Evolutionary conservation across 2,888 invertebrate species (phyloP), one percentile per base, ranked within the genome.

Genomic region (Mechanitis messenoides): DNA sequence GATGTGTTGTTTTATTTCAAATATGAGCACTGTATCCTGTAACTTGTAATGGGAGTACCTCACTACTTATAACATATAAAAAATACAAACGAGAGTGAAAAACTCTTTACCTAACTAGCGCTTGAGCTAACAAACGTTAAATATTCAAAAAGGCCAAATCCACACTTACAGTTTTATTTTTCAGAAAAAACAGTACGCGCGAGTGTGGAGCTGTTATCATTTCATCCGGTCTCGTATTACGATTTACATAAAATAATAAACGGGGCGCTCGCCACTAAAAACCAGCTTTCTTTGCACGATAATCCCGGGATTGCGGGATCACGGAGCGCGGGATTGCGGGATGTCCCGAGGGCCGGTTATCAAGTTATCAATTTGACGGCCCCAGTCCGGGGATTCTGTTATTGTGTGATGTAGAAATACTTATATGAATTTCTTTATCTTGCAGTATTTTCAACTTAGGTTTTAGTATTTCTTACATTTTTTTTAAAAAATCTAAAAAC

Each of bases 321-420:
- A 64, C 67, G 67, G 69, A 66, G 59, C 58, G 66, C 59, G 65
- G 67, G 64, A 64, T 68, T 62, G 63, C 60, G 64, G 61, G 70
- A 60, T 62, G 61, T 72, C 73, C 70, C 69, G 64, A 62, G 76
- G 79, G 77, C 70, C 73, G 76, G 83, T 85, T 86, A 86, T 85
- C 84, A 82, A 84, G 84, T 86, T 87, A 87, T 86, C 87, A 86
- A 85, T 86, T 84, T 80, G 78, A 74, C 75, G 75, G 75, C 70
- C 75, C 75, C 69, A 69, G 69, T 69, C 68, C 71, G 74, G 72
- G 75, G 71, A 61, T 63, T 64, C 63, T 54, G 33, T 59, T 31
- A 62, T 65, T 61, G 53, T 64, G 53, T 47, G n/a, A 53, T 42
- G 55, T 42, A 55, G 56, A 57, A 59, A 61, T 55, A 55, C 45